These are phyloP conservation scores for Diuraphis noxia DNA, from an alignment of 1,140 invertebrate genomes.

Conservation along the genomic window DNA sequence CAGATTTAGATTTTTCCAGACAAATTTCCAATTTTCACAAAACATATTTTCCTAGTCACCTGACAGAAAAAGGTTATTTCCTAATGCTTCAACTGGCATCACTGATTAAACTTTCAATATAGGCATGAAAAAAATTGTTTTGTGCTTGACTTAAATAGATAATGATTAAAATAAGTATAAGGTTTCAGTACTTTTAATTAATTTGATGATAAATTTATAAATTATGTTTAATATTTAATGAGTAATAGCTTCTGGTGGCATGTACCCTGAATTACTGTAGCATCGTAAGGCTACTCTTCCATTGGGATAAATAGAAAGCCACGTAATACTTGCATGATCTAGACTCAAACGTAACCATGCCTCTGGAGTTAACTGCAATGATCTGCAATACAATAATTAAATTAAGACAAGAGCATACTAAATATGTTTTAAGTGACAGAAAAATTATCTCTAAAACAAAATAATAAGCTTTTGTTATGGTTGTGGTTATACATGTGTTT, in stretches of 20 bases:
- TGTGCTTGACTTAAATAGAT: not conserved
- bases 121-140: not conserved
- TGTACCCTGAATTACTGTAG: conserved; percentile 87
- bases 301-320: conserved; percentile 80
- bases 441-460: not conserved
- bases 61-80: not conserved
- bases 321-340: conserved; percentile 92
- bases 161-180: not conserved
- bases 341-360: conserved; percentile 92
- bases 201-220: not conserved
- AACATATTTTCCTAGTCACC: not conserved
- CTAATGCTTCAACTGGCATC: not conserved
- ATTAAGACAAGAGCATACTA: not conserved
- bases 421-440: not conserved
- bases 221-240: conserved; percentile 59
- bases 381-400: conserved; percentile 64
- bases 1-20: too few relatives aligned
- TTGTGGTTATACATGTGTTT: not conserved
- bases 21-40: not conserved
- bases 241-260: conserved; percentile 76
- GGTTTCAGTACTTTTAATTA: not conserved
- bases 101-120: not conserved
- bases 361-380: conserved; percentile 95
- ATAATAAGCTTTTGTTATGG: not conserved
- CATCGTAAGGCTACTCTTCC: conserved; percentile 80